phyloP scores from a whole-genome alignment of 1,140 invertebrate genomes.

The Papilio aristodemus region DNA sequence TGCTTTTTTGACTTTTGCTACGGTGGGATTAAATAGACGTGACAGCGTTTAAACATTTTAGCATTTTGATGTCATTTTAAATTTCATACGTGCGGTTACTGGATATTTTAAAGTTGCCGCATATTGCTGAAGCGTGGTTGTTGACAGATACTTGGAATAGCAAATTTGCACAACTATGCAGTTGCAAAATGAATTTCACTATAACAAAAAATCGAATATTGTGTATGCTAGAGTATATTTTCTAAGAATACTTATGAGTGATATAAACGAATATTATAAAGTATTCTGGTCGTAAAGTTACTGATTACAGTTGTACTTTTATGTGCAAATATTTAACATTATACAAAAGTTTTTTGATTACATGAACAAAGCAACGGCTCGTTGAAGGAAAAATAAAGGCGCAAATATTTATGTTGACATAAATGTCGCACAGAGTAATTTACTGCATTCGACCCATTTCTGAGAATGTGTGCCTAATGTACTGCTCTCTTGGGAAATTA shows the following conservation, averaged over 20 bases:
- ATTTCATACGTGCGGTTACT: conserved; percentile 10
- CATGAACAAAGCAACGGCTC: conserved; percentile 1
- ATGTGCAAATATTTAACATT: conserved; percentile 6
- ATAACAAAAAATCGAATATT: not conserved
- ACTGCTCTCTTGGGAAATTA: conserved; percentile 23
- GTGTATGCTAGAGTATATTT: not conserved
- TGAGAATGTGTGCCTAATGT: conserved; percentile 23
- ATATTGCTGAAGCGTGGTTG: conserved; percentile 3
- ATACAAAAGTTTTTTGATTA: conserved; percentile 8
- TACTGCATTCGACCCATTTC: conserved; percentile 26
- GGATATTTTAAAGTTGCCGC: not conserved
- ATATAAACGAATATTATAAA: not conserved
- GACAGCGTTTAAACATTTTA: not conserved
- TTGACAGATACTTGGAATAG: conserved; percentile 4
- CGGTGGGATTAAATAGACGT: not conserved
- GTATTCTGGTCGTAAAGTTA: not conserved
- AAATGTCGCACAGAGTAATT: conserved; percentile 28
- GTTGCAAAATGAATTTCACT: not conserved
- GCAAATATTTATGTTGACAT: conserved; percentile 30
- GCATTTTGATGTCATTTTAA: conserved; percentile 1
- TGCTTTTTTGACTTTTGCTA: too few relatives aligned
- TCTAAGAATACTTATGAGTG: not conserved
- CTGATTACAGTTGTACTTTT: not conserved
- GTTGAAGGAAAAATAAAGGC: conserved; percentile 20
- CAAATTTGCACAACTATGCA: conserved; percentile 12